phyloP scores from a whole-genome alignment of 2,888 invertebrate species.

The Chelonus formosanus region DNA sequence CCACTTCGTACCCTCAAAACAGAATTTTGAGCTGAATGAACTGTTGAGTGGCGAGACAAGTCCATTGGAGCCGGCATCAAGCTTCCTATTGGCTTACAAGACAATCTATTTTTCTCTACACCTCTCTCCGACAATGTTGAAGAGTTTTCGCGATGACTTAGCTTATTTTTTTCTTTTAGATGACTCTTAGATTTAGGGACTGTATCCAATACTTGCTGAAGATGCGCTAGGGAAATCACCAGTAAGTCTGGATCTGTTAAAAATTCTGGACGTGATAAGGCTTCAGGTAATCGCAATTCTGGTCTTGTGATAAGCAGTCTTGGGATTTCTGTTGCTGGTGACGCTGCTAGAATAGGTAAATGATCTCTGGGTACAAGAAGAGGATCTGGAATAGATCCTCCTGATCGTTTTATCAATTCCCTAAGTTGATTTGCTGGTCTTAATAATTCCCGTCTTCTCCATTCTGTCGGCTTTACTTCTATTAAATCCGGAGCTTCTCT shows the following conservation, averaged over 20 bases:
- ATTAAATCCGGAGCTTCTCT: constrained; percentile 32
- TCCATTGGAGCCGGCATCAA: constrained; percentile 62
- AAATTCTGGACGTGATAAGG: constrained; percentile 76
- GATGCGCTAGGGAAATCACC: constrained; percentile 78
- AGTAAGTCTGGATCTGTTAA: constrained; percentile 81
- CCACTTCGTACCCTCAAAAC: constrained; percentile 57
- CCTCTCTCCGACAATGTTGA: background rate
- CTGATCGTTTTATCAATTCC: constrained; percentile 73
- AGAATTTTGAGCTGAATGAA: constrained; percentile 44
- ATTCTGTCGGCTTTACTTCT: constrained; percentile 26
- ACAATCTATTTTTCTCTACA: constrained; percentile 37
- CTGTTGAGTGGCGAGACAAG: constrained; percentile 50
- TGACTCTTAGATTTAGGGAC: constrained; percentile 42
- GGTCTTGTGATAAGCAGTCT: constrained; percentile 76
- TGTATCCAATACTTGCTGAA: constrained; percentile 66
- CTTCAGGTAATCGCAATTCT: constrained; percentile 78
- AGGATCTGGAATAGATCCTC: constrained; percentile 82
- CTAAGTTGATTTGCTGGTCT: constrained; percentile 77
- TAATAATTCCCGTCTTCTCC: constrained; percentile 26
- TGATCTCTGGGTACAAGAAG: constrained; percentile 81
- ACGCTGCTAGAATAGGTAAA: constrained; percentile 74
- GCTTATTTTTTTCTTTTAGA: constrained; percentile 39
- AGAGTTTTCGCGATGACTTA: constrained; percentile 13
- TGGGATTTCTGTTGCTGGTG: constrained; percentile 81
- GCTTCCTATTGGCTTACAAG: constrained; percentile 62